Evolutionary conservation across 2,797 vertebrate species (phyloP).

Genomic region (Fundulus diaphanus): DNA sequence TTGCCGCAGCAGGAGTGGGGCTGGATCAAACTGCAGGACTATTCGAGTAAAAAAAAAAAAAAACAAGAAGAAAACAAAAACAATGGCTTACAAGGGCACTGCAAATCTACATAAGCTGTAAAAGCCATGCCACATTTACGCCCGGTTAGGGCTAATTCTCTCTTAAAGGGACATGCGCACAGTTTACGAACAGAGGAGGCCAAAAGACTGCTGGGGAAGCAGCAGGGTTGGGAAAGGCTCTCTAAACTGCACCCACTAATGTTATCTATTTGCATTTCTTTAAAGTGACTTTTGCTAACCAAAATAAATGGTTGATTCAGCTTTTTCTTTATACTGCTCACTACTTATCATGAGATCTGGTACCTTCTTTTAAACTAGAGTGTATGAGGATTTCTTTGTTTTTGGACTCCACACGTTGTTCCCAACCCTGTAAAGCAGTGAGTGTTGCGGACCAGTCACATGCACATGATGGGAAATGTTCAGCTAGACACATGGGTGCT

Average conservation of each 20-base stretch:
- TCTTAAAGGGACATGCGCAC: constrained; percentile 88
- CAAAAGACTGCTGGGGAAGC: constrained; percentile 70
- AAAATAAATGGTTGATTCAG: constrained; percentile 15
- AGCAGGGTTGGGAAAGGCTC: constrained; percentile 68
- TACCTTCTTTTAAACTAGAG: background rate
- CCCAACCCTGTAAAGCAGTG: constrained; percentile 74
- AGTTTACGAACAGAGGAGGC: constrained; percentile 79
- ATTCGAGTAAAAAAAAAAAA: constrained; percentile 50
- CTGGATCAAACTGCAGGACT: constrained; percentile 37
- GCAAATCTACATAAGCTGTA: constrained; percentile 76
- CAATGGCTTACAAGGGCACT: constrained; percentile 71
- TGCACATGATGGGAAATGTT: constrained; percentile 69
- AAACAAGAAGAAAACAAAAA: constrained; percentile 15
- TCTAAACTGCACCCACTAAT: constrained; percentile 26
- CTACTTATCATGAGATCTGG: constrained; percentile 13
- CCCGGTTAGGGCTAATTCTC: constrained; percentile 67
- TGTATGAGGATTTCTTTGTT: constrained; percentile 8
- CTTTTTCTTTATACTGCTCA: constrained; percentile 35
- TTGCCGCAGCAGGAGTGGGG: constrained; percentile 29
- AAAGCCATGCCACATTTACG: constrained; percentile 80
- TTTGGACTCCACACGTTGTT: constrained; percentile 56
- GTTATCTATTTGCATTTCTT: constrained; percentile 7
- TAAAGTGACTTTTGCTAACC: constrained; percentile 7
- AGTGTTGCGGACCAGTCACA: constrained; percentile 73
- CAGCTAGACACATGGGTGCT: constrained; percentile 54